These are phyloP conservation scores for Azemiops feae DNA, from an alignment of 2,113 vertebrate species.

Conservation along the genomic window DNA sequence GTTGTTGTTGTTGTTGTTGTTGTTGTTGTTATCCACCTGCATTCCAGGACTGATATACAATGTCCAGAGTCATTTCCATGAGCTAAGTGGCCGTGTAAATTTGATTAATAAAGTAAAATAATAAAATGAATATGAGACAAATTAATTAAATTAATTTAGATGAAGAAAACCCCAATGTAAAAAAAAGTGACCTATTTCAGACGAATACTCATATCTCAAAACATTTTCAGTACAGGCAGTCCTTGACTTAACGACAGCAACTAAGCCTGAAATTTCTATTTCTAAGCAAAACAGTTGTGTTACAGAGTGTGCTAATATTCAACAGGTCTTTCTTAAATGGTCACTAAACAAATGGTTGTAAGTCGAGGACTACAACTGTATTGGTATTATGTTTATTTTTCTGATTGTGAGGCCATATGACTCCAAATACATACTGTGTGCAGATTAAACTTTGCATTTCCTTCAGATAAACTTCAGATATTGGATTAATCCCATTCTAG, in stretches of 20 bases:
- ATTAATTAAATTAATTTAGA: not conserved
- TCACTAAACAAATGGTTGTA: not conserved
- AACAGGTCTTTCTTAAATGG: not conserved
- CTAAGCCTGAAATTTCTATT: not conserved
- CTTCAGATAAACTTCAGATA: conserved; percentile 53
- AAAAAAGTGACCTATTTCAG: not conserved
- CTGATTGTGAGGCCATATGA: not conserved
- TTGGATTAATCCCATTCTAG: conserved; percentile 85
- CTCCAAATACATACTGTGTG: not conserved
- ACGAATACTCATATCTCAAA: not conserved
- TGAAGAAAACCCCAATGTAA: not conserved
- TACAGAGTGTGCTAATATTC: no score
- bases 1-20: no score
- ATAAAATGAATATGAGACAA: not conserved
- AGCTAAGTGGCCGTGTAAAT: not conserved
- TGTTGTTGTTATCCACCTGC: no score
- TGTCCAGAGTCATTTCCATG: not conserved
- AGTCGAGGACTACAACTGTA: not conserved
- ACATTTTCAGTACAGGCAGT: not conserved
- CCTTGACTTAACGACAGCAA: not conserved
- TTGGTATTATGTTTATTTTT: not conserved
- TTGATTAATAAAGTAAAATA: not conserved
- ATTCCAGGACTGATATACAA: not conserved
- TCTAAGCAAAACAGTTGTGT: not conserved
- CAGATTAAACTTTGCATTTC: not conserved